Evolutionary conservation across 2,888 invertebrate species (phyloP).

Genomic region (Sipha maydis): DNA sequence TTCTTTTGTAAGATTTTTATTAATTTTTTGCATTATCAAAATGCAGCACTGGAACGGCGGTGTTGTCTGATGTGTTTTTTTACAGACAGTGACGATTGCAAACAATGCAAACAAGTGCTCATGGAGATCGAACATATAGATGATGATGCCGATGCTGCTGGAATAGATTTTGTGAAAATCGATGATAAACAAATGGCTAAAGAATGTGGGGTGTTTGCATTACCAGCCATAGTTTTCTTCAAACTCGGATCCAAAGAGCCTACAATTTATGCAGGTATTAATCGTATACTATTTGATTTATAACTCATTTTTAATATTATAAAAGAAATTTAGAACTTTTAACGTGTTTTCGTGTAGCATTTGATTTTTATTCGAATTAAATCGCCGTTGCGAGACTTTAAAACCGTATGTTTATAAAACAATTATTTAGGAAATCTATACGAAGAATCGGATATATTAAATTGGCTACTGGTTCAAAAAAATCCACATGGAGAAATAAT

Average conservation of each 20-base stretch:
- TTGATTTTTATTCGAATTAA: neutral
- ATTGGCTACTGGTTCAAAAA: constrained; percentile 90
- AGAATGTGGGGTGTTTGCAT: constrained; percentile 87
- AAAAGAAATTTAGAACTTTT: too few relatives aligned
- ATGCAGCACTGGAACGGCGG: neutral
- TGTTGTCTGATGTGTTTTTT: neutral
- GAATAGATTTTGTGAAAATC: constrained; percentile 92
- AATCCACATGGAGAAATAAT: constrained; percentile 92
- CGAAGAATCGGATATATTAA: constrained; percentile 87
- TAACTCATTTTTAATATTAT: neutral
- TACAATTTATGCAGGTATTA: constrained; percentile 85
- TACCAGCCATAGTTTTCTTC: constrained; percentile 91
- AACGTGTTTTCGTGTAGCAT: too few relatives aligned
- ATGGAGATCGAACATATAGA: constrained; percentile 92
- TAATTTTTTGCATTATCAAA: neutral
- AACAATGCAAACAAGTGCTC: constrained; percentile 89
- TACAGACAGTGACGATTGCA: constrained; percentile 93
- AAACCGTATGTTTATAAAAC: neutral
- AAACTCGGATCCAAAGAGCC: constrained; percentile 88
- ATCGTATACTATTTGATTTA: neutral
- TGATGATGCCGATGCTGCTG: constrained; percentile 89
- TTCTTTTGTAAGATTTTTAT: constrained; percentile 84
- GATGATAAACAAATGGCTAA: constrained; percentile 89
- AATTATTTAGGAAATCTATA: constrained; percentile 79
- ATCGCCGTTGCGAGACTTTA: too few relatives aligned